Conservation (phyloP, 2,113 vertebrate species). For the Seriola aureovittata region DNA sequence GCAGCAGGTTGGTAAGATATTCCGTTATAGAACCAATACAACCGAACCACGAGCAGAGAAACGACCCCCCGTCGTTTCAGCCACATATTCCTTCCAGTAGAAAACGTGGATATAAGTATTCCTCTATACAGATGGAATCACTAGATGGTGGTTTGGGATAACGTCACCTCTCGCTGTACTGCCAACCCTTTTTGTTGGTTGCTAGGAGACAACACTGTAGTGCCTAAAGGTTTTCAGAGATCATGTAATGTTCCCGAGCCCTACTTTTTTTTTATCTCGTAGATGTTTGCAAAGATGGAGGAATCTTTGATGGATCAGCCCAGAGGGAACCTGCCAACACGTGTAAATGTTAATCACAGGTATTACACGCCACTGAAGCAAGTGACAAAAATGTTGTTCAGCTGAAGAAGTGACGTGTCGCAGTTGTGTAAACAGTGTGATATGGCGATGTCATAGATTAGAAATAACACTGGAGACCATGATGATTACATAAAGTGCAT, state of each 20-base stretch:
- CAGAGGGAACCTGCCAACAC: not conserved
- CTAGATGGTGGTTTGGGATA: slow-evolving; percentile 67
- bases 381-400: not conserved
- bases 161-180: slow-evolving; percentile 68
- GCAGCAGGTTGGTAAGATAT: slow-evolving; percentile 16
- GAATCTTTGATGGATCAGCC: not conserved
- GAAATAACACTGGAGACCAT: not conserved
- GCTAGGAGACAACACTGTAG: slow-evolving; percentile 81
- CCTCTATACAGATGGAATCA: slow-evolving; percentile 46
- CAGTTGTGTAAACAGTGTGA: not conserved
- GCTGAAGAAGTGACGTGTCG: not conserved
- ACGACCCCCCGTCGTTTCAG: not conserved
- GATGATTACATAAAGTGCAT: slow-evolving; percentile 28
- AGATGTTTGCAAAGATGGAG: slow-evolving; percentile 27
- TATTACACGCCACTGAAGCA: not conserved
- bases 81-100: slow-evolving; percentile 4
- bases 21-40: slow-evolving; percentile 23
- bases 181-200: slow-evolving; percentile 76
- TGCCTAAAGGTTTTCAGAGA: slow-evolving; percentile 78
- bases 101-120: slow-evolving; percentile 16
- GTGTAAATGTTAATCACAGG: not conserved
- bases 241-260: slow-evolving; percentile 61
- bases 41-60: slow-evolving; percentile 1
- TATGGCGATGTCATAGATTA: not conserved
- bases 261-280: slow-evolving; percentile 49